phyloP scores from a whole-genome alignment of 2,797 vertebrate genomes.

The Silurus lanzhouensis region DNA sequence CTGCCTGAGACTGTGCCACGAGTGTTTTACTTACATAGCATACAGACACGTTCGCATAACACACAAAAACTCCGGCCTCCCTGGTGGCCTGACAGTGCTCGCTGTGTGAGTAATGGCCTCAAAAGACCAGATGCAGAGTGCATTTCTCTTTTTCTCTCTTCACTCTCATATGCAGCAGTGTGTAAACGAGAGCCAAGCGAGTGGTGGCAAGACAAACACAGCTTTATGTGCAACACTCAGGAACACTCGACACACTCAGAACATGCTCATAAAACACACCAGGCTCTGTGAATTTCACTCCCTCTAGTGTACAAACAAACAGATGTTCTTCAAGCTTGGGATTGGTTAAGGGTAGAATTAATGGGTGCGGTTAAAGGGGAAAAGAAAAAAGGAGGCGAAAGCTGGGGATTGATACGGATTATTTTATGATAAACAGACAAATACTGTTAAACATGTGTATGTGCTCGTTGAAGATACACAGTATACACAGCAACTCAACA shows the following conservation, averaged over 20 bases:
- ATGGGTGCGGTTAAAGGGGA: background rate
- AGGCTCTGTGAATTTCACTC: background rate
- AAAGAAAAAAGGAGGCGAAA: too few species aligned
- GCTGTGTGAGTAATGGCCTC: conserved; percentile 68
- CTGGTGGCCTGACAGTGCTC: conserved; percentile 60
- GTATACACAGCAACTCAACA: too few species aligned
- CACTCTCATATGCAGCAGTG: background rate
- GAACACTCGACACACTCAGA: background rate
- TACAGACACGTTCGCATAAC: background rate
- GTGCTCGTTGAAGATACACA: too few species aligned
- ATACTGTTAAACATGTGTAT: too few species aligned
- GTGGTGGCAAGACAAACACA: background rate
- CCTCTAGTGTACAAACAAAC: background rate
- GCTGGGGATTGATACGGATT: too few species aligned
- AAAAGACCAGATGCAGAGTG: conserved; percentile 57
- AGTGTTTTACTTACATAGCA: conserved; percentile 8
- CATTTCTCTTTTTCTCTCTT: conserved; percentile 63
- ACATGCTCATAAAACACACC: background rate
- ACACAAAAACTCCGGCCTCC: conserved; percentile 31
- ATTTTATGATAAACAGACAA: too few species aligned
- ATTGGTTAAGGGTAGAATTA: background rate
- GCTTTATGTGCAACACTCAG: background rate
- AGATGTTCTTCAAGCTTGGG: background rate
- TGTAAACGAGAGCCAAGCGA: conserved; percentile 16
- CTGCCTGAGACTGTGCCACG: conserved; percentile 5